Conservation (phyloP, 2,888 invertebrate species). For the Cheilosia grossa region DNA sequence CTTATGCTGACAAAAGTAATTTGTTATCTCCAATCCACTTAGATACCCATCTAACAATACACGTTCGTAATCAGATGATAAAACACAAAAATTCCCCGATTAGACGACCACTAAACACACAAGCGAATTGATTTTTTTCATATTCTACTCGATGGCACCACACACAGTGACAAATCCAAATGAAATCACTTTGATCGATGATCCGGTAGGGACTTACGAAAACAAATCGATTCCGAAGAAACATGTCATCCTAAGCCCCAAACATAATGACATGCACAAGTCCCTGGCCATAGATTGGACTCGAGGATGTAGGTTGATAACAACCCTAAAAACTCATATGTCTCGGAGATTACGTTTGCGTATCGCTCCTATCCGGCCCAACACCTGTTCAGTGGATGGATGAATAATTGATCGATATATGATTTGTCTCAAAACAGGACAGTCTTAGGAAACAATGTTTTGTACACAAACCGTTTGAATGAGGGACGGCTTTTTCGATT, state of each 20-base stretch:
- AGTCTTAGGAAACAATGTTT: neutral
- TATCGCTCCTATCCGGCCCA: slow-evolving; percentile 1
- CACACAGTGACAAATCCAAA: slow-evolving; percentile 34
- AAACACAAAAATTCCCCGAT: slow-evolving; percentile 26
- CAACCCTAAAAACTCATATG: slow-evolving; percentile 8
- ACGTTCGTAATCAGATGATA: slow-evolving; percentile 17
- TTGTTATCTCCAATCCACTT: neutral
- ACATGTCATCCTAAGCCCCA: slow-evolving; percentile 11
- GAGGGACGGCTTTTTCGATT: slow-evolving; percentile 35
- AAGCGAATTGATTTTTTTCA: neutral
- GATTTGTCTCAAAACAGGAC: neutral
- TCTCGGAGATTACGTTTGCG: slow-evolving; percentile 24
- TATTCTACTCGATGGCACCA: slow-evolving; percentile 30
- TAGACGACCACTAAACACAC: slow-evolving; percentile 4
- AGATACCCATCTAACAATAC: slow-evolving; percentile 31
- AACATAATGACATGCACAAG: neutral
- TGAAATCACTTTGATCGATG: slow-evolving; percentile 53
- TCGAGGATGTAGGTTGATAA: slow-evolving; percentile 29
- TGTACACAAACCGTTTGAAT: slow-evolving; percentile 19
- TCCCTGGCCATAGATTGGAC: slow-evolving; percentile 14
- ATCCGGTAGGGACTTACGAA: slow-evolving; percentile 38
- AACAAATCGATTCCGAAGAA: slow-evolving; percentile 30
- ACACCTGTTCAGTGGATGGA: slow-evolving; percentile 35
- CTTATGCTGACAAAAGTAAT: too few relatives aligned
- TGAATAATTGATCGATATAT: slow-evolving; percentile 48